Conservation (phyloP, 2,888 invertebrate genomes). For the Plutella xylostella region DNA sequence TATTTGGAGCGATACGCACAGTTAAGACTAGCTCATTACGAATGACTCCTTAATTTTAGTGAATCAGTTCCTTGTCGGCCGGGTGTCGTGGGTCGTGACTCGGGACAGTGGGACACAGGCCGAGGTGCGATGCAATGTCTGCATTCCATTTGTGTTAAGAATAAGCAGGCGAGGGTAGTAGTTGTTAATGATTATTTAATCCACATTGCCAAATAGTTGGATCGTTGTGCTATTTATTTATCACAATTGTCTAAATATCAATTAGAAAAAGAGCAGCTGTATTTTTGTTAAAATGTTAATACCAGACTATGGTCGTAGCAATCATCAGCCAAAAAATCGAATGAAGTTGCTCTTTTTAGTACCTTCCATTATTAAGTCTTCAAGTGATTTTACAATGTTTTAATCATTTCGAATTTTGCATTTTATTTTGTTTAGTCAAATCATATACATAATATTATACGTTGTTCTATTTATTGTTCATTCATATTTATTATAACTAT, state of each 20-base stretch:
- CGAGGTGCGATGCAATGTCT: slow-evolving; percentile 67
- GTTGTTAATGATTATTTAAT: slow-evolving; percentile 58
- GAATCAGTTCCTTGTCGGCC: slow-evolving; percentile 28
- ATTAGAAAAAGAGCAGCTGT: slow-evolving; percentile 19
- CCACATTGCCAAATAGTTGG: slow-evolving; percentile 66
- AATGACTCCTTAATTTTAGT: slow-evolving; percentile 35
- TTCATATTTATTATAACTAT: slow-evolving; percentile 54
- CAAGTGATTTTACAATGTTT: slow-evolving; percentile 59
- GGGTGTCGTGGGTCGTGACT: slow-evolving; percentile 5
- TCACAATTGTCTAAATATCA: slow-evolving; percentile 50
- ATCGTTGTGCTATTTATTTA: slow-evolving; percentile 67
- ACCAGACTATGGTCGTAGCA: background rate
- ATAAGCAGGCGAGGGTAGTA: slow-evolving; percentile 54
- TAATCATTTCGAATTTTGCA: slow-evolving; percentile 68
- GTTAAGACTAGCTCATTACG: slow-evolving; percentile 47
- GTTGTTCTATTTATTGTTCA: slow-evolving; percentile 30
- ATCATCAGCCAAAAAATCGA: background rate
- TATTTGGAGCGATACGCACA: slow-evolving; percentile 64
- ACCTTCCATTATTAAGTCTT: slow-evolving; percentile 62
- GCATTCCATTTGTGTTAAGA: slow-evolving; percentile 67
- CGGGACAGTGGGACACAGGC: no score
- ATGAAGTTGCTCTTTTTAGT: slow-evolving; percentile 38
- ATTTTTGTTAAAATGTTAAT: background rate
- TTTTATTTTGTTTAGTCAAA: slow-evolving; percentile 68
- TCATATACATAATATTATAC: slow-evolving; percentile 56